phyloP scores from a whole-genome alignment of 2,797 vertebrate genomes.

The Pangasius macronema region DNA sequence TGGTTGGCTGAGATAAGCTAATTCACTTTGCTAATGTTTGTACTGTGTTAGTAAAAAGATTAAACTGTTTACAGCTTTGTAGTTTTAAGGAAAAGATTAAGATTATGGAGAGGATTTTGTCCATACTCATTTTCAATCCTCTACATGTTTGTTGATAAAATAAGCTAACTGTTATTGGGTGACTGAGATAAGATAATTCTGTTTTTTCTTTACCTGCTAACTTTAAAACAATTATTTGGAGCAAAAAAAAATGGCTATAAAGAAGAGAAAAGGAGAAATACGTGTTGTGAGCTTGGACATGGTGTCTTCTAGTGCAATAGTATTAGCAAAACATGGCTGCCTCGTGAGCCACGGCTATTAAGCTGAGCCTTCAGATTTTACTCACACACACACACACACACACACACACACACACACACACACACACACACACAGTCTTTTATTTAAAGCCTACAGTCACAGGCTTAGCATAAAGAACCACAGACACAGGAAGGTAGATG shows the following conservation, averaged over 20 bases:
- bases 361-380: neutral
- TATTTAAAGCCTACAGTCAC: too few relatives aligned
- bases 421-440: neutral
- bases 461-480: neutral
- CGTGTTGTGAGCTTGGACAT: neutral
- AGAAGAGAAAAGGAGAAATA: neutral
- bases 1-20: slow-evolving; percentile 27
- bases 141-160: neutral
- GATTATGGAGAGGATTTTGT: neutral
- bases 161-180: neutral
- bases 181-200: neutral
- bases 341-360: neutral
- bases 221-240: neutral
- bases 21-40: slow-evolving; percentile 14
- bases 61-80: neutral
- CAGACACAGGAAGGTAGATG: neutral
- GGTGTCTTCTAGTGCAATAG: neutral
- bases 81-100: neutral
- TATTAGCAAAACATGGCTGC: neutral
- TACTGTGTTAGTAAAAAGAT: neutral
- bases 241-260: neutral
- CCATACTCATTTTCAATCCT: neutral
- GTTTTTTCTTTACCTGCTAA: too few relatives aligned
- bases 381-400: neutral
- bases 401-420: neutral